These are phyloP conservation scores for Drosophila picticornis DNA, from an alignment of 2,888 invertebrate species.

Conservation along the genomic window DNA sequence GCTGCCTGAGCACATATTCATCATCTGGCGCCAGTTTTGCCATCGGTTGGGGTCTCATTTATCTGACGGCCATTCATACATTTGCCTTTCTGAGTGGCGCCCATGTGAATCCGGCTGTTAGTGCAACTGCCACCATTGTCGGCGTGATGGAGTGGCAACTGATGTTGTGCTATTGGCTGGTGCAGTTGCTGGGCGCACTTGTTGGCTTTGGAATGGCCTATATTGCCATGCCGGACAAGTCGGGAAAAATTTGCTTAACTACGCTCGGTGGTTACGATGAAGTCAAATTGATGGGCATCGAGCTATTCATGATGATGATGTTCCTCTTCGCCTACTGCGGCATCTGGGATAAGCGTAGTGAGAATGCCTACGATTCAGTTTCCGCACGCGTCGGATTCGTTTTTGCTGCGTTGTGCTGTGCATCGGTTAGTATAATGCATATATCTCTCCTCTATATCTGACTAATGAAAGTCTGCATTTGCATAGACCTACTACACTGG, in stretches of 20 bases:
- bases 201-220: constrained; percentile 15
- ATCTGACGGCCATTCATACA: constrained; percentile 23
- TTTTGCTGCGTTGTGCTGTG: constrained; percentile 7
- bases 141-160: constrained; percentile 34
- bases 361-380: constrained; percentile 17
- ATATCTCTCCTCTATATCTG: not conserved
- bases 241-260: not conserved
- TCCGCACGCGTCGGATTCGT: constrained; percentile 42
- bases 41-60: constrained; percentile 44
- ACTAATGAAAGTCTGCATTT: not conserved
- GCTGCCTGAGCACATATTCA: not conserved
- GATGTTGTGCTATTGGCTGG: constrained; percentile 39
- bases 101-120: constrained; percentile 54
- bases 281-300: constrained; percentile 23
- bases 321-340: constrained; percentile 39
- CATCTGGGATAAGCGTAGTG: constrained; percentile 44
- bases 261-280: not conserved
- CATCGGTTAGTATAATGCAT: constrained; percentile 24
- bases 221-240: not conserved
- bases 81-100: constrained; percentile 45
- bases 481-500: constrained; percentile 14
- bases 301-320: constrained; percentile 5
- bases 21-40: not conserved
- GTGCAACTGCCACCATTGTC: constrained; percentile 29
- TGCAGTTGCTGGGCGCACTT: constrained; percentile 41